phyloP scores from a whole-genome alignment of 2,888 invertebrate genomes.

The Sthenelais limicola region DNA sequence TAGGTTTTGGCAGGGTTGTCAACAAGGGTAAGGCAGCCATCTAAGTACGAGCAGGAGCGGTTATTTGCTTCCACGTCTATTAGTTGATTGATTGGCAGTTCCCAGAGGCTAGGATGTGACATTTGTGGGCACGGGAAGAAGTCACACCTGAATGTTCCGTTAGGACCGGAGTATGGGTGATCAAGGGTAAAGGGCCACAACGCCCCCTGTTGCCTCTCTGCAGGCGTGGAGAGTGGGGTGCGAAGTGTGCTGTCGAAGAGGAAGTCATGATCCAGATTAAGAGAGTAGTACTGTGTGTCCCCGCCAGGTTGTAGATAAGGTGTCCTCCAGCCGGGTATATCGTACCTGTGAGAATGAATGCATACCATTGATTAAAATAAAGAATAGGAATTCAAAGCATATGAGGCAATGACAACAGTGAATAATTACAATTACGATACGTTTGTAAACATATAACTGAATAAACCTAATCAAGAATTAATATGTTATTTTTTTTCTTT shows the following conservation, averaged over 20 bases:
- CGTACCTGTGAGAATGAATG: no score
- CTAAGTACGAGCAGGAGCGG: background rate
- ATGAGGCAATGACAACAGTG: no score
- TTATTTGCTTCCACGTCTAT: background rate
- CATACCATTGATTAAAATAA: no score
- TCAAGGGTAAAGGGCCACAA: conserved; percentile 33
- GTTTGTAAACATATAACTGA: no score
- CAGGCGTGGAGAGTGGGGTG: background rate
- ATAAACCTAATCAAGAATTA: no score
- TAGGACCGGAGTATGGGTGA: background rate
- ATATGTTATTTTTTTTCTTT: no score
- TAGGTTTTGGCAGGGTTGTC: conserved; percentile 12
- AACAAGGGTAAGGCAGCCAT: background rate
- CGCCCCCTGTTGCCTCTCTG: background rate
- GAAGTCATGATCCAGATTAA: background rate
- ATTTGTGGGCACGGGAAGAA: background rate
- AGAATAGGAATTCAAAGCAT: no score
- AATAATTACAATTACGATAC: no score
- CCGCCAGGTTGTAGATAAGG: conserved; percentile 1
- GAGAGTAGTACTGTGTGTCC: conserved; percentile 17
- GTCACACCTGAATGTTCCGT: background rate
- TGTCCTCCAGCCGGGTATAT: conserved; percentile 9
- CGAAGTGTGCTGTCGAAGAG: background rate
- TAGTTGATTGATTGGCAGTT: conserved; percentile 14
- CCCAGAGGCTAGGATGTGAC: conserved; percentile 10